These are phyloP conservation scores for Zoanthus gigantus DNA, from an alignment of 92 coral and sea anemone species.

Conservation along the genomic window DNA sequence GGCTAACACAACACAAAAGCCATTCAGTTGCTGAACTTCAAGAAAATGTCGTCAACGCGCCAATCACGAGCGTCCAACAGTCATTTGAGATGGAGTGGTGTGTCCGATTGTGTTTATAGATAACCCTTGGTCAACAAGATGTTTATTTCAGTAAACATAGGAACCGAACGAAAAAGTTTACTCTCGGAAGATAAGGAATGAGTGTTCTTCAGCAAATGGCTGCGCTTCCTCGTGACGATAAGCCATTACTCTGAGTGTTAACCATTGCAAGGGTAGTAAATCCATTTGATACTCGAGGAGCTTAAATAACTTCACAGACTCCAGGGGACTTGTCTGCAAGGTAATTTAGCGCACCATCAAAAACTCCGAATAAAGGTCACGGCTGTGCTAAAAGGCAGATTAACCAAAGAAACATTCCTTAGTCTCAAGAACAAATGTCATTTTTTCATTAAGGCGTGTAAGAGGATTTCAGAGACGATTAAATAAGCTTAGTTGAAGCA, in stretches of 20 bases:
- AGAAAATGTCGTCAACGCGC: slow-evolving; percentile 33
- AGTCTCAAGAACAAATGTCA: slow-evolving; percentile 25
- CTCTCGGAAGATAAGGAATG: slow-evolving; percentile 70
- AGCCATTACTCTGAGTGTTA: not conserved
- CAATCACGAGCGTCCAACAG: slow-evolving; percentile 37
- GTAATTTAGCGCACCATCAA: slow-evolving; percentile 23
- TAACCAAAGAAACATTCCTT: not conserved
- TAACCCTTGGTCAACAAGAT: slow-evolving; percentile 60
- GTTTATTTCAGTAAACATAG: slow-evolving; percentile 64
- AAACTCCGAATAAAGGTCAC: slow-evolving; percentile 31
- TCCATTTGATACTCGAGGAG: not conserved
- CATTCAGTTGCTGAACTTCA: slow-evolving; percentile 50
- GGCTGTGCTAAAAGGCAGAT: slow-evolving; percentile 29
- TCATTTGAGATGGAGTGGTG: slow-evolving; percentile 51
- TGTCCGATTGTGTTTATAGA: slow-evolving; percentile 58
- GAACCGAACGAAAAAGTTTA: slow-evolving; percentile 46
- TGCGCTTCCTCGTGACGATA: slow-evolving; percentile 20
- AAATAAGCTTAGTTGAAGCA: slow-evolving; percentile 2
- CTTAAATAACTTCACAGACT: not conserved
- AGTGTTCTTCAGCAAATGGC: slow-evolving; percentile 32
- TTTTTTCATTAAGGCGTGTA: not conserved
- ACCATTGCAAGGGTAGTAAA: slow-evolving; percentile 1
- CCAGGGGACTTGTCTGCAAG: slow-evolving; percentile 40
- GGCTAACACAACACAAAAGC: slow-evolving; percentile 70
- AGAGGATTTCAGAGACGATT: slow-evolving; percentile 7